Evolutionary conservation across 2,113 vertebrate genomes (phyloP).

Genomic region (Oncorhynchus clarkii): DNA sequence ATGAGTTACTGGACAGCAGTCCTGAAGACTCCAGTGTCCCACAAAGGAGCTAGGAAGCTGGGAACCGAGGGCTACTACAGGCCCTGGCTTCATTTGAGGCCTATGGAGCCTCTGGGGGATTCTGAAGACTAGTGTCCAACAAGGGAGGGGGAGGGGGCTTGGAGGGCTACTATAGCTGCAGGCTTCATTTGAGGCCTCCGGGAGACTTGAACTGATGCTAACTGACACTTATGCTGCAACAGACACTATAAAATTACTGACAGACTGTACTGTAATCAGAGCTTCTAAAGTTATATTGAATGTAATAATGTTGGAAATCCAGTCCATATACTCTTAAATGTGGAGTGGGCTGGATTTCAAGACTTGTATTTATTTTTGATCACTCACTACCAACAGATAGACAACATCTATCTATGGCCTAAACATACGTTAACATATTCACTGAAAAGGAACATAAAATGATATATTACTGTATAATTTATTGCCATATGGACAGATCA

Average conservation of each 20-base stretch:
- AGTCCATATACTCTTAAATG: constrained; percentile 21
- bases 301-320: constrained; percentile 30
- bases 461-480: not conserved
- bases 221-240: not conserved
- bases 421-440: not conserved
- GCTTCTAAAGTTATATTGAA: constrained; percentile 7
- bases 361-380: constrained; percentile 15
- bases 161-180: too few relatives aligned
- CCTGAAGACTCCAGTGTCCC: constrained; percentile 56
- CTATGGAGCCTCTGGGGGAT: too few relatives aligned
- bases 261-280: not conserved
- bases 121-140: too few relatives aligned
- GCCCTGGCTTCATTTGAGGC: too few relatives aligned
- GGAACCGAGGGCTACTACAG: too few relatives aligned
- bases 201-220: not conserved
- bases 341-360: constrained; percentile 41
- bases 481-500: constrained; percentile 45
- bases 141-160: too few relatives aligned
- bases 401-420: not conserved
- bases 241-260: constrained; percentile 7
- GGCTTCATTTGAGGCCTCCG: not conserved
- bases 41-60: constrained; percentile 49
- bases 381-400: constrained; percentile 36
- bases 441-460: not conserved
- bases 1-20: constrained; percentile 73